Evolutionary conservation across 1,140 invertebrate genomes (phyloP).

Genomic region (Octopus sinensis): DNA sequence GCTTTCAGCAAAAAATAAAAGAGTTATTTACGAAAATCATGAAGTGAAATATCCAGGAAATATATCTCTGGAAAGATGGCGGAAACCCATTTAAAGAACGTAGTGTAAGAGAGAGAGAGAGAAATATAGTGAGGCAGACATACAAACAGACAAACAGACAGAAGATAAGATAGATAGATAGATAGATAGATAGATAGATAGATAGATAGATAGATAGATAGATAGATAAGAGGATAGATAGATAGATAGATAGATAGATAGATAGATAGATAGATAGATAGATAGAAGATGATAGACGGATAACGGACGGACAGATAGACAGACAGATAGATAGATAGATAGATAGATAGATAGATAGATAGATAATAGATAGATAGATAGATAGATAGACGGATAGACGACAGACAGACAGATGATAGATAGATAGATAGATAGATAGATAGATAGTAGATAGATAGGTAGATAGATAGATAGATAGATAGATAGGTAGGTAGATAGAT

Average conservation of each 20-base stretch:
- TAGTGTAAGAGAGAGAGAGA: background rate
- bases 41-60: too few species aligned
- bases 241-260: background rate
- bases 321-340: background rate
- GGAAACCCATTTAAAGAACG: too few species aligned
- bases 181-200: background rate
- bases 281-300: background rate
- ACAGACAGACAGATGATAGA: background rate
- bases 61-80: too few species aligned
- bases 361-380: background rate
- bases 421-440: background rate
- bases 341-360: background rate
- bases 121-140: background rate
- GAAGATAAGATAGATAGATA: background rate
- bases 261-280: background rate
- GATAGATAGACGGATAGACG: background rate
- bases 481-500: background rate
- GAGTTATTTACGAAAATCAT: too few species aligned
- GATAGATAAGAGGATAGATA: background rate
- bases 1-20: too few species aligned
- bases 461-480: background rate
- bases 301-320: background rate
- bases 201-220: background rate
- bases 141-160: background rate
- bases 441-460: background rate